Evolutionary conservation across 2,888 invertebrate species (phyloP).

Genomic region (Melangyna quadrimaculata): DNA sequence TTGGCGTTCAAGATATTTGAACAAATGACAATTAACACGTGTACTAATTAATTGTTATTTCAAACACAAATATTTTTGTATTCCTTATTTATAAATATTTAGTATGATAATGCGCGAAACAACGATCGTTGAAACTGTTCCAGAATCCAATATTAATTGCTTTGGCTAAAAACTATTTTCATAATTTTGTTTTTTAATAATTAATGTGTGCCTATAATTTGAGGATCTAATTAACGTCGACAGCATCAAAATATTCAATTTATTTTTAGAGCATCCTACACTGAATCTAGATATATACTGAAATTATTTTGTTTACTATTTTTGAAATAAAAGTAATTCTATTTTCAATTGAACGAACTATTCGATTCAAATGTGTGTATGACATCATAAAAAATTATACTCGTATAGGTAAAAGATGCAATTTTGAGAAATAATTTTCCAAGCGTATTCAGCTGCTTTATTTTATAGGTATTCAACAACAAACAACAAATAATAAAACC

Average conservation of each 20-base stretch:
- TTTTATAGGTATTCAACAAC: neutral
- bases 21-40: conserved; percentile 41
- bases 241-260: conserved; percentile 21
- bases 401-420: neutral
- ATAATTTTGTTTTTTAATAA: neutral
- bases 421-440: neutral
- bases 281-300: neutral
- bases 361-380: conserved; percentile 24
- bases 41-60: conserved; percentile 55
- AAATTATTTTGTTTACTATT: neutral
- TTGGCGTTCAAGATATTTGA: conserved; percentile 28
- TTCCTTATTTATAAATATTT: neutral
- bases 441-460: neutral
- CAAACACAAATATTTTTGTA: conserved; percentile 5
- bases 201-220: conserved; percentile 33
- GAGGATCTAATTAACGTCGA: conserved; percentile 54
- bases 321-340: conserved; percentile 41
- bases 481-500: neutral
- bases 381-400: conserved; percentile 12
- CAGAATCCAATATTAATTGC: neutral
- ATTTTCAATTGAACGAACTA: conserved; percentile 36
- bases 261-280: conserved; percentile 50
- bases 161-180: neutral
- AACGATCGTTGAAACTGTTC: neutral
- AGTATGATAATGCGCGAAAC: neutral